These are phyloP conservation scores for Willowsia nigromaculata DNA, from an alignment of 2,888 invertebrate species.

Conservation along the genomic window DNA sequence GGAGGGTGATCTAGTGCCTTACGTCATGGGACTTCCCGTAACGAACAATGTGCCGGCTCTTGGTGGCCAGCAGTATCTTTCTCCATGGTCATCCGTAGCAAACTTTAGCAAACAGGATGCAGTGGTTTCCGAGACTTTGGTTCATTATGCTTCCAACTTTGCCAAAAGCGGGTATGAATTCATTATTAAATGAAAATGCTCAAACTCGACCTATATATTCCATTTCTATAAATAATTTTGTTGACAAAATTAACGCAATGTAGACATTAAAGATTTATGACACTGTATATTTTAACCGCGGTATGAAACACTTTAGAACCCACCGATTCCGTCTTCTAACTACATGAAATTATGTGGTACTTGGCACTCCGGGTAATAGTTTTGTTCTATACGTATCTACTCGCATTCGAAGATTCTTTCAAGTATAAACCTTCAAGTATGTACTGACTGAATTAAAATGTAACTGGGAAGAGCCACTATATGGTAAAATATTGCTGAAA, in stretches of 20 bases:
- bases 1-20: slow-evolving; percentile 88
- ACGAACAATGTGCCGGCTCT: slow-evolving; percentile 80
- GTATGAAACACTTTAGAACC: no score
- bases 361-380: no score
- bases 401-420: no score
- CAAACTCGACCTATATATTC: not conserved
- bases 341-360: no score
- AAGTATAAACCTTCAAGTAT: no score
- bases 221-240: slow-evolving; percentile 28
- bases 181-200: slow-evolving; percentile 30
- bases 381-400: no score
- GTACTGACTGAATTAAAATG: no score
- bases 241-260: slow-evolving; percentile 48
- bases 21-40: slow-evolving; percentile 88
- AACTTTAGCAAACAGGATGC: slow-evolving; percentile 89
- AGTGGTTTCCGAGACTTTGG: slow-evolving; percentile 87
- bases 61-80: slow-evolving; percentile 84
- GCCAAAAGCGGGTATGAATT: slow-evolving; percentile 88
- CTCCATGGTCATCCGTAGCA: slow-evolving; percentile 80
- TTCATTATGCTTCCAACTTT: slow-evolving; percentile 89
- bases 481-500: no score
- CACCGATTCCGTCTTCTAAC: no score
- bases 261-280: slow-evolving; percentile 2
- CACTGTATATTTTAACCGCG: not conserved
- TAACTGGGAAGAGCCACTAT: no score